Evolutionary conservation across 2,797 vertebrate species (phyloP).

Genomic region (Leuciscus waleckii): DNA sequence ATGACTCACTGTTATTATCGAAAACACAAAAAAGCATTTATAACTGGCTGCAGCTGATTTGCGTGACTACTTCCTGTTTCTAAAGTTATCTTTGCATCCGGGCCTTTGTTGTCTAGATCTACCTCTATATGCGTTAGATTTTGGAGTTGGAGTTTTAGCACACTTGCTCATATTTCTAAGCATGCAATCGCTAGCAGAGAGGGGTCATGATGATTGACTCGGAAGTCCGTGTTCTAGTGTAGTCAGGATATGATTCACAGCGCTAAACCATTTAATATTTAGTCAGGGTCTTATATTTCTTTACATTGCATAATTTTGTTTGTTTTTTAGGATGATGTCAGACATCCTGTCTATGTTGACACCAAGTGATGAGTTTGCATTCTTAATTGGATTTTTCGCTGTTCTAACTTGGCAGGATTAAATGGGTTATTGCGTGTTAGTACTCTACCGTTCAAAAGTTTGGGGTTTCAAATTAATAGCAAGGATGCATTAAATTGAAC

Average conservation of each 20-base stretch:
- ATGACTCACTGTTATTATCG: constrained; percentile 41
- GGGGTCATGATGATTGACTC: background rate
- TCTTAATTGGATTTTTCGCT: background rate
- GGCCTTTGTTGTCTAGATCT: background rate
- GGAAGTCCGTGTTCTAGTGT: background rate
- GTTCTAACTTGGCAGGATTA: background rate
- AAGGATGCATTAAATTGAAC: background rate
- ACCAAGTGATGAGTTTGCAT: background rate
- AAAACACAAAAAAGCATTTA: background rate
- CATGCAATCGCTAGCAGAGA: background rate
- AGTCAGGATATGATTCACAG: background rate
- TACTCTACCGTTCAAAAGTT: background rate
- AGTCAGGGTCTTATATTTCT: background rate
- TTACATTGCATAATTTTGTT: background rate
- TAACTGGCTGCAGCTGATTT: background rate
- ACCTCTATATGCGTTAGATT: background rate
- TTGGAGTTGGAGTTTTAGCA: background rate
- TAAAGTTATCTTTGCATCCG: background rate
- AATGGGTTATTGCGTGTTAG: background rate
- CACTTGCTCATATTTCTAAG: background rate
- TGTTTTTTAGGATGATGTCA: background rate
- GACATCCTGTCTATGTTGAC: background rate
- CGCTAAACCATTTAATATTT: background rate
- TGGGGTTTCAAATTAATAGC: background rate
- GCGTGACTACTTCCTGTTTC: constrained; percentile 9